Evolutionary conservation across 2,888 invertebrate species (phyloP), one percentile per base, ranked within the genome.

Genomic region (Callosobruchus maculatus): DNA sequence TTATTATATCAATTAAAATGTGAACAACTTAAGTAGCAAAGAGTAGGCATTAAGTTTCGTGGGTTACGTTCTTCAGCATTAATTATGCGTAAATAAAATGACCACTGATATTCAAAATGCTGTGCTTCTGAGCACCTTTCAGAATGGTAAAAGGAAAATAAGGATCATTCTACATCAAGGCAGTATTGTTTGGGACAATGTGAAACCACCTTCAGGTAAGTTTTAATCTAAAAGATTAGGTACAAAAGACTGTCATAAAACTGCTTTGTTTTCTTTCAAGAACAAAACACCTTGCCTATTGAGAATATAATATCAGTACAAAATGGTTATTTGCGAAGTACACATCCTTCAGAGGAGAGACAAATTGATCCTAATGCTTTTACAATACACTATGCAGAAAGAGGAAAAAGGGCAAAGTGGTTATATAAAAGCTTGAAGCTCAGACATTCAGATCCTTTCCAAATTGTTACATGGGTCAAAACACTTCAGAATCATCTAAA

Each of bases 391-490:
- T 92, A 92, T 84, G 91, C 91, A 0, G 90, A 90, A 20, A 85
- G 88, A 70, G 87, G 87, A 9, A 85, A 88, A 73, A 89, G 90
- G 79, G 90, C 90, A 81, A 88, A 89, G 79, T 92, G 91, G 91
- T 88, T 89, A 68, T 88, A 90, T 78, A 88, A 89, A 77, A 88
- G 87, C 49, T 85, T 92, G 22, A 89, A 88, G 0, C 88, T 92
- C 82, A 89, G 89, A 81, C 92, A 92, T 84, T 87, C 88, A 0
- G 92, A 92, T 83, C 85, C 89, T 0, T 84, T 89, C 76, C 90
- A 92, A 81, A 88, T 92, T n/a, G 88, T 89, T 0, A 89, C 90
- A 30, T 93, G 92, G 92, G 89, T 91, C 49, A 88, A 89, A 82
- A 89, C 90, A 20, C 85, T 92, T 68, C 88, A 89, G 73, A 89